Percentiles rank a stretch among this genome's conserved stretches.
Conservation (phyloP, 2,888 invertebrate species). For the Apotomis betuletana region DNA sequence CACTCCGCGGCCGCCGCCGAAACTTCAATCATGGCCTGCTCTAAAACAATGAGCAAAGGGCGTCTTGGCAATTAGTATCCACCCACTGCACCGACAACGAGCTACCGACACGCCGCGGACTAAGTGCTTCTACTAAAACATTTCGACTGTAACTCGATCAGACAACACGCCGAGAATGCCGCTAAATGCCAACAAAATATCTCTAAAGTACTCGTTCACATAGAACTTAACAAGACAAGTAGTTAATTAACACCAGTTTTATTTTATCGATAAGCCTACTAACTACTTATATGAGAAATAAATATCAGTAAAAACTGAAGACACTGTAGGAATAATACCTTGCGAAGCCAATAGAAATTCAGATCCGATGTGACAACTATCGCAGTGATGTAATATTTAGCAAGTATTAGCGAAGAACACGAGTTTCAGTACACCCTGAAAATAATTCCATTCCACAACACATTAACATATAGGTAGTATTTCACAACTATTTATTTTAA, state of each 20-base stretch:
- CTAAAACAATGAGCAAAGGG: conserved; percentile 83
- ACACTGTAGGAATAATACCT: not conserved
- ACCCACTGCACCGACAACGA: conserved; percentile 75
- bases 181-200: conserved; percentile 54
- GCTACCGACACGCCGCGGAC: conserved; percentile 66
- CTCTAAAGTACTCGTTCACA: conserved; percentile 46
- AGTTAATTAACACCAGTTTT: not conserved
- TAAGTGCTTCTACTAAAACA: conserved; percentile 73
- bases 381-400: conserved; percentile 23
- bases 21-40: conserved; percentile 82
- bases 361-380: not conserved
- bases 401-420: conserved; percentile 1
- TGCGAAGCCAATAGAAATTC: not conserved
- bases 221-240: conserved; percentile 6
- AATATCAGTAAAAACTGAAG: not conserved
- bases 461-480: conserved; percentile 55
- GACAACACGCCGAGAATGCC: conserved; percentile 57
- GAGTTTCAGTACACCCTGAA: conserved; percentile 49
- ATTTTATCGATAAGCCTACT: not conserved
- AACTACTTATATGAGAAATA: not conserved
- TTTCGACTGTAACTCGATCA: conserved; percentile 63
- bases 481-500: conserved; percentile 67
- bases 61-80: conserved; percentile 80
- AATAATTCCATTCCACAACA: conserved; percentile 58
- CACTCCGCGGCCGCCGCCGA: conserved; percentile 71